These are phyloP conservation scores for Rhynchonycteris naso DNA, from an alignment of 2,797 vertebrate genomes.

Conservation along the genomic window DNA sequence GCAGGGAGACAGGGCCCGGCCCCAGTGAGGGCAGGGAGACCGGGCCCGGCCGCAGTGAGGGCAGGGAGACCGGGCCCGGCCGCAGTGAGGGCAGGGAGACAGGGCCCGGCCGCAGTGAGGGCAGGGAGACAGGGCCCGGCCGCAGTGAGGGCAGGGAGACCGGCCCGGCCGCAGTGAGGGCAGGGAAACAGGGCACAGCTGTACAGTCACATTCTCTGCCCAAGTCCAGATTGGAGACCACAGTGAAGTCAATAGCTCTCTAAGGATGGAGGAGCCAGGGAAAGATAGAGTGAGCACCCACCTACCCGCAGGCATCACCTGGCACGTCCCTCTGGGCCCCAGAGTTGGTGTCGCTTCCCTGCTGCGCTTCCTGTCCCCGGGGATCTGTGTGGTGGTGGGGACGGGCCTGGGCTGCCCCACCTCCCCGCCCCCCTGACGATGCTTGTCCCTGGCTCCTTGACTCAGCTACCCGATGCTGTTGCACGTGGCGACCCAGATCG, in stretches of 20 bases:
- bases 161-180: no score
- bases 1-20: no score
- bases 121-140: no score
- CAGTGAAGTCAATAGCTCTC: neutral
- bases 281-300: neutral
- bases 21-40: no score
- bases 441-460: neutral
- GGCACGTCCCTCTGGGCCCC: neutral
- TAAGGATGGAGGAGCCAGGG: neutral
- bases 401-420: neutral
- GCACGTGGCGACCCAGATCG: slow-evolving; percentile 94
- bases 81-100: no score
- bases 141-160: no score
- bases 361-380: neutral
- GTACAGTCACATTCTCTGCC: neutral
- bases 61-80: no score
- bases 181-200: no score
- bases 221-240: neutral
- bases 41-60: no score
- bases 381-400: neutral
- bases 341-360: neutral
- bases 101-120: no score
- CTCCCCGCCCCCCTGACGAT: no score
- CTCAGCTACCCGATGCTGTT: slow-evolving; percentile 92
- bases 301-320: neutral